Percentiles rank a stretch among this genome's conserved stretches.
Evolutionary conservation across 1,140 invertebrate species (phyloP).

Genomic region (Apocrypta bakeri): DNA sequence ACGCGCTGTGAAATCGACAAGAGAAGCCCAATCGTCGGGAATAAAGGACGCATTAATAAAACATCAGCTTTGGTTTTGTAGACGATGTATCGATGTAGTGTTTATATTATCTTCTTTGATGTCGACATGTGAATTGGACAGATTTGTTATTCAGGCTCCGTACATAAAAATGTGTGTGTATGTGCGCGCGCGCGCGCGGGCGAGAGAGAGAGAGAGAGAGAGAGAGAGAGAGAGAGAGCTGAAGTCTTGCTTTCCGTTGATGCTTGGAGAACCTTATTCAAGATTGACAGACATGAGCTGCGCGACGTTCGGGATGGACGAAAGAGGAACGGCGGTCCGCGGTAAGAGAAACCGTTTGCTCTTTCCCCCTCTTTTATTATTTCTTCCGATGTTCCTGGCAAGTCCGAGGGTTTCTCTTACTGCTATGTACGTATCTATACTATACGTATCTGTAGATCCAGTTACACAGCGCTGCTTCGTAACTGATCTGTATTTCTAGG

Average conservation of each 20-base stretch:
- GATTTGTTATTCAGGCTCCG: constrained; percentile 75
- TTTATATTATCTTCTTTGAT: constrained; percentile 77
- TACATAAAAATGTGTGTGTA: constrained; percentile 74
- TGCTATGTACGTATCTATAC: too few relatives aligned
- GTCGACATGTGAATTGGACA: constrained; percentile 76
- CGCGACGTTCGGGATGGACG: constrained; percentile 60
- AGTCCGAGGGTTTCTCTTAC: too few relatives aligned
- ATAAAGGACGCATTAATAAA: constrained; percentile 71
- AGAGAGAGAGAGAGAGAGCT: constrained; percentile 70
- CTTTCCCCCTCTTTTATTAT: constrained; percentile 2
- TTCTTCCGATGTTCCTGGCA: background rate
- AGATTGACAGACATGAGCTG: constrained; percentile 60
- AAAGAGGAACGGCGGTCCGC: constrained; percentile 53
- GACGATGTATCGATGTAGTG: constrained; percentile 75
- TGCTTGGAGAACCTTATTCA: constrained; percentile 60
- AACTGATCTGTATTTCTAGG: too few relatives aligned
- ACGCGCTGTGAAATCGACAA: constrained; percentile 9
- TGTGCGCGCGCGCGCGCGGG: too few relatives aligned
- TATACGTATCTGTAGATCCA: too few relatives aligned
- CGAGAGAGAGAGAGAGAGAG: too few relatives aligned
- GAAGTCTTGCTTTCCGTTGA: constrained; percentile 71
- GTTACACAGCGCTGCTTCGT: too few relatives aligned
- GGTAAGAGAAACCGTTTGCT: constrained; percentile 1
- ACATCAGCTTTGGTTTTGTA: constrained; percentile 74
- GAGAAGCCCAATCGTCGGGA: constrained; percentile 36